Percentiles rank a stretch among this genome's conserved stretches.
Conservation (phyloP, 2,797 vertebrate species). For the Yasuhikotakia modesta region DNA sequence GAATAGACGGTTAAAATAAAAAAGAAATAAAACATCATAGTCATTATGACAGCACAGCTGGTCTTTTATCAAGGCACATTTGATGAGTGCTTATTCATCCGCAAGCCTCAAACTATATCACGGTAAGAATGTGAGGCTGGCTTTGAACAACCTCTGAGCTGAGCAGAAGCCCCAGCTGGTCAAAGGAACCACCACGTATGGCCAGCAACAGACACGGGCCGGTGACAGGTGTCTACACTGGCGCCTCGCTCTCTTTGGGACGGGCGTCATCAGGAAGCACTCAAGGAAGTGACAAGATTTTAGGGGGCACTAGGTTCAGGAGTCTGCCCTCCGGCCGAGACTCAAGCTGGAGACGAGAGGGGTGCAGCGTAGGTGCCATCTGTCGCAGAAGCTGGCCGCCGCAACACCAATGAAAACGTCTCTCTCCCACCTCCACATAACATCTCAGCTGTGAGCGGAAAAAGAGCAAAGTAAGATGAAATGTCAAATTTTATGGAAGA, state of each 20-base stretch:
- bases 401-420: constrained; percentile 71
- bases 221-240: constrained; percentile 59
- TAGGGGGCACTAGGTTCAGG: constrained; percentile 68
- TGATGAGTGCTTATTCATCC: constrained; percentile 56
- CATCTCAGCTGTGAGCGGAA: constrained; percentile 22
- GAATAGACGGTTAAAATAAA: constrained; percentile 18
- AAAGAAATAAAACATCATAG: constrained; percentile 47
- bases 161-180: constrained; percentile 36
- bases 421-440: constrained; percentile 61
- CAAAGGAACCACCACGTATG: constrained; percentile 21
- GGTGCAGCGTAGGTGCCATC: constrained; percentile 67
- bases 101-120: constrained; percentile 56
- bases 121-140: constrained; percentile 52
- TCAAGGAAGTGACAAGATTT: constrained; percentile 62
- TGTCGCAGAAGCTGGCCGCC: constrained; percentile 70
- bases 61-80: constrained; percentile 63
- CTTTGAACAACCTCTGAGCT: constrained; percentile 54
- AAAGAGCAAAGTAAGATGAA: constrained; percentile 10
- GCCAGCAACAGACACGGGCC: constrained; percentile 44
- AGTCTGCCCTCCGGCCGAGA: constrained; percentile 70
- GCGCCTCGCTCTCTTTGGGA: constrained; percentile 53
- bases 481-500: constrained; percentile 13
- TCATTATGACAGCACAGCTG: constrained; percentile 54
- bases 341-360: constrained; percentile 68
- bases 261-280: constrained; percentile 60